A percentile compares a stretch with the other conserved stretches of the same genome.
Evolutionary conservation across 2,888 invertebrate genomes (phyloP).

Genomic region (Galeruca laticollis): DNA sequence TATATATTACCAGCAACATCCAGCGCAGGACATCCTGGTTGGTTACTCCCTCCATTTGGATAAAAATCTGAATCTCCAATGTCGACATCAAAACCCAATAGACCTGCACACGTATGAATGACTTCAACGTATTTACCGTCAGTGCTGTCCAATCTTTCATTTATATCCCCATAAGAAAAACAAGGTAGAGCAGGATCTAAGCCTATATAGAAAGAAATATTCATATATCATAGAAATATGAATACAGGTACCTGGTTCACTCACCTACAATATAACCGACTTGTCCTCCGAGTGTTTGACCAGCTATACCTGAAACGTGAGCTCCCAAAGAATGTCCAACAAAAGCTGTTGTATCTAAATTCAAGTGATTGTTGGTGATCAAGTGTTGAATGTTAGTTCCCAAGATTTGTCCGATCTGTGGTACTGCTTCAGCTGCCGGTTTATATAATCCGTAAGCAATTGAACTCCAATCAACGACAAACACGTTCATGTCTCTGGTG

Average conservation of each 20-base stretch:
- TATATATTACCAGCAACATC: slow-evolving; percentile 45
- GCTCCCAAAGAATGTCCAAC: slow-evolving; percentile 60
- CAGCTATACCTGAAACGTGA: slow-evolving; percentile 56
- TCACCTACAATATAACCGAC: slow-evolving; percentile 26
- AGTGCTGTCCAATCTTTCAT: slow-evolving; percentile 54
- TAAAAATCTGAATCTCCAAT: slow-evolving; percentile 60
- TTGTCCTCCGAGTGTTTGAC: slow-evolving; percentile 41
- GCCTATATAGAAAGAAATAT: slow-evolving; percentile 40
- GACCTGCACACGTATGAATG: slow-evolving; percentile 56
- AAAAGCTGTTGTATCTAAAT: slow-evolving; percentile 48
- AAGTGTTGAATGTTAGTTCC: slow-evolving; percentile 47
- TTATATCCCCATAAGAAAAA: slow-evolving; percentile 47
- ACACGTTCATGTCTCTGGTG: slow-evolving; percentile 57
- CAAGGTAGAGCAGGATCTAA: slow-evolving; percentile 59
- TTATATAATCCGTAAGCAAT: slow-evolving; percentile 43
- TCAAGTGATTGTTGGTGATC: slow-evolving; percentile 44
- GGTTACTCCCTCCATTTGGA: slow-evolving; percentile 58
- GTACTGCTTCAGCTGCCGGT: slow-evolving; percentile 45
- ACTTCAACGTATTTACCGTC: slow-evolving; percentile 60
- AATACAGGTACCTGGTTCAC: slow-evolving; percentile 47
- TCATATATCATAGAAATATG: slow-evolving; percentile 58
- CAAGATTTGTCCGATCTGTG: slow-evolving; percentile 49
- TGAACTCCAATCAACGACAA: slow-evolving; percentile 59
- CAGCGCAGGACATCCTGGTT: slow-evolving; percentile 56
- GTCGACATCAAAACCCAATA: slow-evolving; percentile 45